Base-by-base conservation (phyloP, 1,140 invertebrate genomes). In the Trichoplusia ni region DNA sequence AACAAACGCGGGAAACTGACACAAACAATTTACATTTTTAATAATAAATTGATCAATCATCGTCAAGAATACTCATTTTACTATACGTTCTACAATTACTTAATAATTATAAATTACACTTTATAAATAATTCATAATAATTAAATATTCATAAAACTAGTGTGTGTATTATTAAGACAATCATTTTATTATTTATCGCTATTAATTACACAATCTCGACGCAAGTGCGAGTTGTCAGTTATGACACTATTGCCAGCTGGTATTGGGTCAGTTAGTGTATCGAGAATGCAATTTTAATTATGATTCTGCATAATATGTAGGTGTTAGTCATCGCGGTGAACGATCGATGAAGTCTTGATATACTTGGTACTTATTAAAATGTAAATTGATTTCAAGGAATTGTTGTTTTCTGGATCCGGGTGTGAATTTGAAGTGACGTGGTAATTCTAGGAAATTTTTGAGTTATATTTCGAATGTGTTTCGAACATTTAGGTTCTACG, bases 101-200 rank as follows among this genome's bases (percentile, higher is more conserved):
- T 13, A 46, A 46, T 25, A 25, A 27, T 23, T 46, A 27, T 14
- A 23, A 46, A 25, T 46, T 25, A 42, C 38, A 21, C 35, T 40
- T 40, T 31, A 47, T 47, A 3, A 47, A 47, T 47, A 47, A 47
- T 47, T 16, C 44, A 16, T 27, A n/a, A 25, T 29, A 14, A 47
- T 27, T 47, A 27, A 47, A 29, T 31, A 51, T 51, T 51, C 16
- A 33, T 19, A 51, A 21, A 8, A 11, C 18, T 35, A 31, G 14
- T 21, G 18, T 47, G 38, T 21, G 38, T 40, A 23, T 13, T 51
- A 33, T 33, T 51, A 35, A 14, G 9, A 21, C 29, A 51, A 51
- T 51, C 11, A 49, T 49, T 46, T 51, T 7, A 51, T 51, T 35
- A 51, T 51, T 51, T 51, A 51, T 51, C 4, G 47, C 3, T 25